Conservation (phyloP, 2,113 vertebrate genomes). For the Sinocyclocheilus anshuiensis region DNA sequence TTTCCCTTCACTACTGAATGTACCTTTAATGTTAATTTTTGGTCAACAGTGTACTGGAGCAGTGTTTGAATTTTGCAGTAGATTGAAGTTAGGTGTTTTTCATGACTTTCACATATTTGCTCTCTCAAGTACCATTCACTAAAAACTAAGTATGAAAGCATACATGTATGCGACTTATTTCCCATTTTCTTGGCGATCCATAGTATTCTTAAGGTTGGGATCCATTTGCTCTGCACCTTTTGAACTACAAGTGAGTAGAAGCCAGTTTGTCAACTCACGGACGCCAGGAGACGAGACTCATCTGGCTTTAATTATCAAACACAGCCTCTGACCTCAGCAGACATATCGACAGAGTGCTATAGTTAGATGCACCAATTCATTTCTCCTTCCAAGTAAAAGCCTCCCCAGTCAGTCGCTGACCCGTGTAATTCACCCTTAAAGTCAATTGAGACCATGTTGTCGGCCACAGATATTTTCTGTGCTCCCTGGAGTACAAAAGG, state of each 20-base stretch:
- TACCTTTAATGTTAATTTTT: not conserved
- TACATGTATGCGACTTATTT: too few relatives aligned
- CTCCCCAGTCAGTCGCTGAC: not conserved
- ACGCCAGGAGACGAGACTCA: not conserved
- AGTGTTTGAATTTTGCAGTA: not conserved
- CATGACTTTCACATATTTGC: not conserved
- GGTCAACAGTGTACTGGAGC: not conserved
- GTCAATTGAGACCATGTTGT: not conserved
- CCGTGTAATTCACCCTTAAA: not conserved
- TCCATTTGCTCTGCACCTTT: not conserved
- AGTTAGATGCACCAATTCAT: constrained; percentile 5
- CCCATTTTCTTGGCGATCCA: not conserved
- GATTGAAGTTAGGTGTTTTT: too few relatives aligned
- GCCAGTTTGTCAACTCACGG: not conserved
- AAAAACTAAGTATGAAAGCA: not conserved
- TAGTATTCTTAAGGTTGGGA: not conserved
- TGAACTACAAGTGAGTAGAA: too few relatives aligned
- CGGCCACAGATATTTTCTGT: not conserved
- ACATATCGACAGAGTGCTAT: not conserved
- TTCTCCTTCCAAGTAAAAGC: constrained; percentile 13
- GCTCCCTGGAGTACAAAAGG: not conserved
- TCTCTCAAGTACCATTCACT: not conserved
- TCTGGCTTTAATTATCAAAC: not conserved
- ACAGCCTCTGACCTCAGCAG: not conserved
- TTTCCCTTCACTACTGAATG: not conserved